Base-by-base conservation (phyloP, 2,888 invertebrate species). In the Prosapia bicincta region DNA sequence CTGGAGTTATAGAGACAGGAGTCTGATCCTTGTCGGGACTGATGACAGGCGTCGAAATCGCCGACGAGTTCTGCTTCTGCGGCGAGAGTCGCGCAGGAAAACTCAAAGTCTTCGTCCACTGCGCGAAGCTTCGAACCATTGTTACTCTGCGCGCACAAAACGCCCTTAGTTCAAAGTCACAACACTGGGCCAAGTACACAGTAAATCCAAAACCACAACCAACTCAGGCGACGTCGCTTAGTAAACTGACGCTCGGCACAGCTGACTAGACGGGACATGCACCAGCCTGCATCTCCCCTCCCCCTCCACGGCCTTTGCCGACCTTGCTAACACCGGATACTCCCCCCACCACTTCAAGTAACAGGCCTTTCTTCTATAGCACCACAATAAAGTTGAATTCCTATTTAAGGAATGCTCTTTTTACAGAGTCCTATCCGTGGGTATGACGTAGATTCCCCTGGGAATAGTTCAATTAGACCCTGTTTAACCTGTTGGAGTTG, bases 81-180 rank as follows among this genome's bases (percentile, higher is more conserved):
- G 94, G 94, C 77, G 93, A 93, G 83, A 94, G 88, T 85, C 95
- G 89, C 83, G 94, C 91, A 78, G 95, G 95, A 85, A 95, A 95
- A 89, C 94, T 95, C 84, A 95, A 88, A 81, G 94, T 95, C 89
- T 95, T 95, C 86, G 94, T 95, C 95, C 95, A 95, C 88, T 94
- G 93, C 78, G 94, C 91, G 83, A 95, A 87, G 87, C 93, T 94
- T 82, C 95, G 93, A 86, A 94, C 95, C 95, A 95, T 95, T 38
- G 65, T 77, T 74, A 24, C 25, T 23, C 7, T 43, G 26, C 66
- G 32, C 26, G 15, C 13, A 69, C 69, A 30, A 32, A 30, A 65
- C 68, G 69, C 69, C 24, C 23, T n/a, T n/a, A 65, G 71, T 20
- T 28, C 73, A 73, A 25, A 69, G 43, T 54, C 73, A 54, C 69